Base-by-base conservation (phyloP, 2,888 invertebrate species). In the Callosobruchus maculatus region DNA sequence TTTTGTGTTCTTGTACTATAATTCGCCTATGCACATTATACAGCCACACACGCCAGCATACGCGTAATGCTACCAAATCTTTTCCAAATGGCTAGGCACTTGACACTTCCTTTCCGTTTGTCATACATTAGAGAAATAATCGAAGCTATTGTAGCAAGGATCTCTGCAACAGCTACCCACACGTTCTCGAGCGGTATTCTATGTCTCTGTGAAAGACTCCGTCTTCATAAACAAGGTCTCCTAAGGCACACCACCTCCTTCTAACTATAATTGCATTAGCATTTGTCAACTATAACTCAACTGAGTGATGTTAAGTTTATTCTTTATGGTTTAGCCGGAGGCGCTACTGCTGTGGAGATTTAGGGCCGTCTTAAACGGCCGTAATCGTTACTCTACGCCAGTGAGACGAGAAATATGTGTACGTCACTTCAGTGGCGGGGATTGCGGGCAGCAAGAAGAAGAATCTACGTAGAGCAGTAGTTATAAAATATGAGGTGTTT, bases 261-360 rank as follows among this genome's bases (percentile, higher is more conserved):
- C 49, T 21, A 70, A 21, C 74, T 70, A 76, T 78, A 80, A 80
- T 80, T 80, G 78, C 78, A 80, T 80, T 80, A 78, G 80, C 80
- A 80, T 80, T 78, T 77, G 80, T 80, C 80, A 76, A 77, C 80
- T 74, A 78, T 80, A 80, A 80, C 74, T 76, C 72, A 70, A 3
- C 20, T n/a, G 66, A 69, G 69, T 49, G 49, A 49, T 49, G 49
- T 49, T 49, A 49, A 49, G 49, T 49, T 49, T 49, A 49, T 49
- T 49, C 49, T 49, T 49, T 49, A 49, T 49, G 49, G 49, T 49
- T 49, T 18, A 49, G 49, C 49, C 49, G 49, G 49, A 49, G 49
- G 49, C 49, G 49, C 49, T 49, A 49, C 49, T 49, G 49, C 49
- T 18, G 49, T 49, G 49, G 49, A 49, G 49, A 49, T 49, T 49